A percentile compares a stretch with the other conserved stretches of the same genome.
These are phyloP conservation scores for Chlorospingus semifuscus DNA, from an alignment of 2,797 vertebrate species.

Conservation along the genomic window DNA sequence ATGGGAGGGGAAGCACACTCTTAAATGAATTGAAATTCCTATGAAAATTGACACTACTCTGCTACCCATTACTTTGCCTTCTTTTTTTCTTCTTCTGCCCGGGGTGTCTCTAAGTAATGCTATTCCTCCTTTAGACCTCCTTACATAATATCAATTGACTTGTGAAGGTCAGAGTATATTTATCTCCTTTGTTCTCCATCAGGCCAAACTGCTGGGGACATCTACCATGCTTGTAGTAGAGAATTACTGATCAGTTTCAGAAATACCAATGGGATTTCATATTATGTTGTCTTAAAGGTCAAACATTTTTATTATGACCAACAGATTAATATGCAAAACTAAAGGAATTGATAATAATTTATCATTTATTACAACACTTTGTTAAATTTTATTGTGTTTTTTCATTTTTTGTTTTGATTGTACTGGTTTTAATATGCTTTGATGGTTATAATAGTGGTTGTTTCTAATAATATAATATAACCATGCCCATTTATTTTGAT, in stretches of 20 bases:
- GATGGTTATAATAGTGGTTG: background rate
- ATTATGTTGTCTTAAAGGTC: background rate
- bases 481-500: background rate
- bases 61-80: background rate
- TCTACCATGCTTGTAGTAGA: background rate
- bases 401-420: background rate
- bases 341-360: background rate
- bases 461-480: background rate
- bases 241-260: background rate
- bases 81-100: background rate
- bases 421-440: background rate
- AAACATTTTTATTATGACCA: background rate
- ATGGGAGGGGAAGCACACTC: rapidly evolving
- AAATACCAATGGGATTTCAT: background rate
- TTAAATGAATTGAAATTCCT: background rate
- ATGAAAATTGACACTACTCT: background rate
- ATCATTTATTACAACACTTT: background rate
- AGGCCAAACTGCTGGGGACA: background rate
- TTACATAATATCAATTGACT: background rate
- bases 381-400: background rate
- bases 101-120: background rate
- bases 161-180: background rate
- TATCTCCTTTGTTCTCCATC: background rate
- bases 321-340: background rate
- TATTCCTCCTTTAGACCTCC: background rate